phyloP scores from a whole-genome alignment of 2,888 invertebrate species.

The Clivina fossor region DNA sequence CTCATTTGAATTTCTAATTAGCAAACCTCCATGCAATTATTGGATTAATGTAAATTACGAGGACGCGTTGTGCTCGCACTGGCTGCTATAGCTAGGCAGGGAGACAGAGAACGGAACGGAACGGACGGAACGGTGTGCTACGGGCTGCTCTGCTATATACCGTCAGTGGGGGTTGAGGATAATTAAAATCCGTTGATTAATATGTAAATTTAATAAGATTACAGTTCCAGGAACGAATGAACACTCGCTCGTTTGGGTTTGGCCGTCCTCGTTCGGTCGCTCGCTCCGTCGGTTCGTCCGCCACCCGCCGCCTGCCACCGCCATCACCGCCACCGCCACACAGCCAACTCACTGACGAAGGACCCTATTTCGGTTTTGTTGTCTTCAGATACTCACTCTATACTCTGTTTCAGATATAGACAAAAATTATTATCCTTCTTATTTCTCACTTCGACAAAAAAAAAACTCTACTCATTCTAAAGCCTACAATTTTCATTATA shows the following conservation, averaged over 20 bases:
- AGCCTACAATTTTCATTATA: no score
- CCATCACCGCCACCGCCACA: slow-evolving; percentile 30
- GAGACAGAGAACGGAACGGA: slow-evolving; percentile 25
- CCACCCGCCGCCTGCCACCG: slow-evolving; percentile 34
- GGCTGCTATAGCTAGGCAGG: slow-evolving; percentile 22
- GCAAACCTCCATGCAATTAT: slow-evolving; percentile 91
- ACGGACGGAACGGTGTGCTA: no score
- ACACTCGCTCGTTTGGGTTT: slow-evolving; percentile 41
- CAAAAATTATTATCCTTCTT: no score
- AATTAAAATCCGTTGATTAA: slow-evolving; percentile 98
- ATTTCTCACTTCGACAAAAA: no score
- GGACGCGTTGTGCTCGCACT: slow-evolving; percentile 61
- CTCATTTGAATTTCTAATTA: slow-evolving; percentile 92
- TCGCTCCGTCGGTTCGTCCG: slow-evolving; percentile 24
- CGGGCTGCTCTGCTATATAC: slow-evolving; percentile 34
- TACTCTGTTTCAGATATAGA: no score
- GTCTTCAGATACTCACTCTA: no score
- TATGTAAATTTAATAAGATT: slow-evolving; percentile 98
- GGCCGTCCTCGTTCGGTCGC: slow-evolving; percentile 30
- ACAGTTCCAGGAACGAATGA: slow-evolving; percentile 87
- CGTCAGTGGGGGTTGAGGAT: slow-evolving; percentile 66
- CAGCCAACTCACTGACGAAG: no score
- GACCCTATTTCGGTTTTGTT: no score
- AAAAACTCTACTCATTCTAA: no score
- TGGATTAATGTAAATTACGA: slow-evolving; percentile 92